A percentile compares a stretch with the other conserved stretches of the same genome.
Evolutionary conservation across 2,888 invertebrate genomes (phyloP).

Genomic region (Mystacides longicornis): DNA sequence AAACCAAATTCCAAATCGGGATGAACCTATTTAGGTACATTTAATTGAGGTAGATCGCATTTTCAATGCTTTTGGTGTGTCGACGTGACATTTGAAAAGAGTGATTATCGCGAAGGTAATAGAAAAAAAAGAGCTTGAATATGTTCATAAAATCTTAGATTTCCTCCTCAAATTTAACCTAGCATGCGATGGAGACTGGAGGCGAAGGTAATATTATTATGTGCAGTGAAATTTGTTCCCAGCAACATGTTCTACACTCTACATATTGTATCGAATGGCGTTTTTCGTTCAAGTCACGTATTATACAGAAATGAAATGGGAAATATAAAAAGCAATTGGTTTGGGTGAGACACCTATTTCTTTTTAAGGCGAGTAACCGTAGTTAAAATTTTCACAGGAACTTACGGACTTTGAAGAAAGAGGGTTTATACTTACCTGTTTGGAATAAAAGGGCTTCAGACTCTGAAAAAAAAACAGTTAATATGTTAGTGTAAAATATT

Average conservation of each 20-base stretch:
- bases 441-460: neutral
- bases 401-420: neutral
- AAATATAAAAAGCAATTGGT: neutral
- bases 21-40: no score
- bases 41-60: no score
- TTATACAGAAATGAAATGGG: neutral
- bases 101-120: no score
- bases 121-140: no score
- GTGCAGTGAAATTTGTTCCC: neutral
- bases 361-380: neutral
- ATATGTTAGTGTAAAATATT: neutral
- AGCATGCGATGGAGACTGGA: no score
- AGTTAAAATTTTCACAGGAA: neutral
- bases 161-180: no score
- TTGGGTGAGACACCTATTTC: neutral
- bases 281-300: neutral
- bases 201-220: no score
- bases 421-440: neutral
- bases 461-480: neutral
- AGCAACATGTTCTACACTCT: neutral
- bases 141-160: no score
- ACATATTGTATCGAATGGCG: neutral
- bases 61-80: no score
- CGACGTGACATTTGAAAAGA: no score
- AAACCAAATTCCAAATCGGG: no score